Conservation (phyloP, 1,140 invertebrate genomes). For the Triops longicaudatus region DNA sequence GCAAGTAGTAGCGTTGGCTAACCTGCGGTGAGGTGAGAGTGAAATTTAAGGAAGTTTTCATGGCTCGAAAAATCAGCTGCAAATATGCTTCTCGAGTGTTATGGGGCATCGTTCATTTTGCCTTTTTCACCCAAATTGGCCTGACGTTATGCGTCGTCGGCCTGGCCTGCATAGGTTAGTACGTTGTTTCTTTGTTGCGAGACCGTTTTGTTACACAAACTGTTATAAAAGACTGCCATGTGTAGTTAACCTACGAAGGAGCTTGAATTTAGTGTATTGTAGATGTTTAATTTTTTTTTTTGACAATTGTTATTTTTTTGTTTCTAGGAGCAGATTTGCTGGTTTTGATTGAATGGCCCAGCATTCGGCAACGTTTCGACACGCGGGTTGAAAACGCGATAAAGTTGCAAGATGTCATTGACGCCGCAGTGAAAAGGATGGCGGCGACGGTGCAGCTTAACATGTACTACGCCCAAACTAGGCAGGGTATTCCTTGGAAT, state of each 20-base stretch:
- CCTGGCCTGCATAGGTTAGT: neutral
- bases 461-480: neutral
- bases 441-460: neutral
- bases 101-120: neutral
- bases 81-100: neutral
- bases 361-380: neutral
- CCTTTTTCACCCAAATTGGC: neutral
- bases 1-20: neutral
- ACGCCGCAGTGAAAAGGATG: neutral
- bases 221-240: no score
- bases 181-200: neutral
- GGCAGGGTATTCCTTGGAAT: neutral
- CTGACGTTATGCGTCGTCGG: neutral
- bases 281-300: no score
- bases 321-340: neutral
- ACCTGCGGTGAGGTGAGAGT: neutral
- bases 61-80: neutral
- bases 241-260: no score
- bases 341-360: neutral
- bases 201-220: neutral
- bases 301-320: neutral
- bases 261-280: no score
- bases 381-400: neutral
- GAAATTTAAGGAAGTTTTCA: neutral
- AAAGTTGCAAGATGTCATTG: neutral